phyloP scores from a whole-genome alignment of 2,113 vertebrate species.

The Cottus gobio region DNA sequence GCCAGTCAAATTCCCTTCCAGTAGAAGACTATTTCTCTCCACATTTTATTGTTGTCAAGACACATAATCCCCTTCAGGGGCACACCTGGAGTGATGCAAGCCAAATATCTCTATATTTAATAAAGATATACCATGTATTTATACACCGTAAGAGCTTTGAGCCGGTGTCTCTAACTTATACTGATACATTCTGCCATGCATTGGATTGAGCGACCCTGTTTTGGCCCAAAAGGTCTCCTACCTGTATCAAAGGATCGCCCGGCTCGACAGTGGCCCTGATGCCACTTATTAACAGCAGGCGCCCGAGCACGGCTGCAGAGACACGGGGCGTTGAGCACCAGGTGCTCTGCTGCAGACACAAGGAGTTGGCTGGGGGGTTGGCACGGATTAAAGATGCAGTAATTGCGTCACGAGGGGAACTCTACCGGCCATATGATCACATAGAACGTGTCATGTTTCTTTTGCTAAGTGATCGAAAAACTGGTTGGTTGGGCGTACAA shows the following conservation, averaged over 20 bases:
- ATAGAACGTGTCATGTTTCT: conserved; percentile 48
- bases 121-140: conserved; percentile 1
- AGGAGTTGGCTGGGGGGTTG: conserved; percentile 33
- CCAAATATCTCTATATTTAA: background rate
- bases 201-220: conserved; percentile 28
- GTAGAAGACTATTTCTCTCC: background rate
- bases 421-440: conserved; percentile 30
- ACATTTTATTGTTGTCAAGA: background rate
- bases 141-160: background rate
- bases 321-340: conserved; percentile 32
- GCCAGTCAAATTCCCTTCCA: background rate
- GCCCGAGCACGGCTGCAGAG: conserved; percentile 28
- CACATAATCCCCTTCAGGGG: background rate
- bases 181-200: background rate
- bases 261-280: conserved; percentile 54
- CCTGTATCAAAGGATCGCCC: conserved; percentile 57
- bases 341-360: conserved; percentile 31
- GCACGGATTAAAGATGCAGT: conserved; percentile 57
- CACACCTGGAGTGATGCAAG: background rate
- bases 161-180: background rate
- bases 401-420: conserved; percentile 55
- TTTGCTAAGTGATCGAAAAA: conserved; percentile 11
- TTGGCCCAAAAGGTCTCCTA: conserved; percentile 21
- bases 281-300: conserved; percentile 52
- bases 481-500: background rate